Evolutionary conservation across 2,113 vertebrate genomes (phyloP).

Genomic region (Stictonetta naevosa): DNA sequence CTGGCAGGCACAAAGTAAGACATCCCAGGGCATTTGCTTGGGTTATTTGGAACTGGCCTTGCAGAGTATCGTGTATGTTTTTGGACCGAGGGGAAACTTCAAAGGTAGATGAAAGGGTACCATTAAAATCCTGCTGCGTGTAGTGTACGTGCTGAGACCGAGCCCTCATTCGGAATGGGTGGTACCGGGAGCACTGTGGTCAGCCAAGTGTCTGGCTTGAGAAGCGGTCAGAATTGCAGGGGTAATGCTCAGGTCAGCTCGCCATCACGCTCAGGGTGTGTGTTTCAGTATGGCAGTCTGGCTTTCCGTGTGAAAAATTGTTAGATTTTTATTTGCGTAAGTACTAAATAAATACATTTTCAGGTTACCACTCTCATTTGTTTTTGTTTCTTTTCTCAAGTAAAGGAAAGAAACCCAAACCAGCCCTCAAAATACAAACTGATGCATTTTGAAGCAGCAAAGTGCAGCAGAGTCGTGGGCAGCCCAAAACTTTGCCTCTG

Average conservation of each 20-base stretch:
- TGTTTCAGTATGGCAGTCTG: neutral
- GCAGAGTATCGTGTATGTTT: neutral
- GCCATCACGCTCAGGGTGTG: neutral
- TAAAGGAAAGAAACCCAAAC: neutral
- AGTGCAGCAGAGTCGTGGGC: neutral
- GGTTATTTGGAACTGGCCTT: neutral
- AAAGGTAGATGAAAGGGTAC: neutral
- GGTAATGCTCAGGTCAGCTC: neutral
- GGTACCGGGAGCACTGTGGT: fast-evolving
- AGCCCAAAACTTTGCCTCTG: neutral
- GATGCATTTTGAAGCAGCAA: neutral
- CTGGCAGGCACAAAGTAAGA: neutral
- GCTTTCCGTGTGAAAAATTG: neutral
- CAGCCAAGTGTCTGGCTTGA: fast-evolving
- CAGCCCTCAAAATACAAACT: neutral
- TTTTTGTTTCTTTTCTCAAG: neutral
- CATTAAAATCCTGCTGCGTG: neutral
- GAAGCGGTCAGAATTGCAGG: neutral
- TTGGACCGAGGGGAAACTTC: neutral
- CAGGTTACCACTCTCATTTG: neutral
- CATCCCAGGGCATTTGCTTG: neutral
- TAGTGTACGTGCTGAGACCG: fast-evolving
- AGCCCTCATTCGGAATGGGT: neutral
- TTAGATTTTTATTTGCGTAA: neutral
- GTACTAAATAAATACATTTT: no score